Percentiles rank a stretch among this genome's conserved stretches.
Evolutionary conservation across 2,113 vertebrate genomes (phyloP).

Genomic region (Marmota flaviventris): DNA sequence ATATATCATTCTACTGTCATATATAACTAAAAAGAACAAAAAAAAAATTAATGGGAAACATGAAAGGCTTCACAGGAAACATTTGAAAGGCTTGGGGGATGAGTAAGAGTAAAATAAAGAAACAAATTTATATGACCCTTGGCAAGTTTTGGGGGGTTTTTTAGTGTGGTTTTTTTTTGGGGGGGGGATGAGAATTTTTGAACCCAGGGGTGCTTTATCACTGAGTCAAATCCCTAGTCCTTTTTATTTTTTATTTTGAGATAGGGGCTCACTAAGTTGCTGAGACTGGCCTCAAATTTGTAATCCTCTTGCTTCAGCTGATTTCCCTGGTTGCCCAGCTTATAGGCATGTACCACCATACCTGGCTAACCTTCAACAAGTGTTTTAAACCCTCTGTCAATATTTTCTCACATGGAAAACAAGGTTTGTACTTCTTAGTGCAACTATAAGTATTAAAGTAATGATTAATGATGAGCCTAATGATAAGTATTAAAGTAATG

Average conservation of each 20-base stretch:
- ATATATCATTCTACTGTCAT: too few species aligned
- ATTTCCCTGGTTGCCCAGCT: too few species aligned
- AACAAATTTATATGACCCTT: not conserved
- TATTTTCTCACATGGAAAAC: conserved; percentile 13
- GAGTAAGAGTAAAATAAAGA: not conserved
- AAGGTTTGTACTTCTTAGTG: not conserved
- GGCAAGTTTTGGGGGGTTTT: not conserved
- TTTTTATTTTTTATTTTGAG: too few species aligned
- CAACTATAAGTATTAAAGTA: not conserved
- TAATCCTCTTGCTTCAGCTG: too few species aligned
- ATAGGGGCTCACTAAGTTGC: too few species aligned
- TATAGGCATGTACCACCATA: too few species aligned
- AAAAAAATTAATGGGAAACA: not conserved
- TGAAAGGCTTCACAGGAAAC: not conserved
- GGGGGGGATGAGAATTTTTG: too few species aligned
- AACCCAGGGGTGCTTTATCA: too few species aligned
- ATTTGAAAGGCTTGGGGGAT: not conserved
- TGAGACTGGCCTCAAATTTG: too few species aligned
- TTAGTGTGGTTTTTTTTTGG: too few species aligned
- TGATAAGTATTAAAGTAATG: not conserved
- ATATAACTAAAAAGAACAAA: not conserved
- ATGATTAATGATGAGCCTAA: too few species aligned
- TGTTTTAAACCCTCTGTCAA: conserved; percentile 2
- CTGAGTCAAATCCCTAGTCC: too few species aligned
- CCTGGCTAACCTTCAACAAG: not conserved